A percentile compares a stretch with the other conserved stretches of the same genome.
phyloP scores from a whole-genome alignment of 2,113 vertebrate species.

The Calidris pygmaea region DNA sequence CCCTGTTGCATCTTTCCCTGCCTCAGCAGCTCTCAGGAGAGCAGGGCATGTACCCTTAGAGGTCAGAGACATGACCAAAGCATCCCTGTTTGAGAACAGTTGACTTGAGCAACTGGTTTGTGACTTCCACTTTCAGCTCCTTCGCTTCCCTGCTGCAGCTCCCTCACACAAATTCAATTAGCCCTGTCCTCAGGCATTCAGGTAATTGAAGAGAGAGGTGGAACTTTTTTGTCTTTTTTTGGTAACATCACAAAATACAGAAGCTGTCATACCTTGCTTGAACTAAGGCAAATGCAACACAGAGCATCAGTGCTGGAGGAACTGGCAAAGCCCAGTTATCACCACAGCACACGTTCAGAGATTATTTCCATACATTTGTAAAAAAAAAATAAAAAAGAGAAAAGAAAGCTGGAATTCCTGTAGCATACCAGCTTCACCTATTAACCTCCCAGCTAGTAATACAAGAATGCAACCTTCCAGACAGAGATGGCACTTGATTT shows the following conservation, averaged over 20 bases:
- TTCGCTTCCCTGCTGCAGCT: background rate
- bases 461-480: background rate
- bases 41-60: background rate
- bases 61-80: background rate
- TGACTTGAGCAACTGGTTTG: background rate
- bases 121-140: background rate
- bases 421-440: background rate
- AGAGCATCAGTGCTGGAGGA: background rate
- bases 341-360: background rate
- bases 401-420: constrained; percentile 1
- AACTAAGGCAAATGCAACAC: background rate
- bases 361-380: background rate
- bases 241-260: background rate
- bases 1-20: background rate
- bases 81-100: background rate
- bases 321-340: background rate
- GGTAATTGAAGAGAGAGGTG: background rate
- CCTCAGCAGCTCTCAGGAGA: background rate
- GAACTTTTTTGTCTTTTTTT: background rate
- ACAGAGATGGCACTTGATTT: background rate
- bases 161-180: background rate
- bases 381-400: background rate
- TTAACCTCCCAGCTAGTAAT: constrained; percentile 19
- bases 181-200: background rate
- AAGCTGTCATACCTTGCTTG: background rate